Conservation (phyloP, 2,113 vertebrate species). For the Stigmatopora nigra region DNA sequence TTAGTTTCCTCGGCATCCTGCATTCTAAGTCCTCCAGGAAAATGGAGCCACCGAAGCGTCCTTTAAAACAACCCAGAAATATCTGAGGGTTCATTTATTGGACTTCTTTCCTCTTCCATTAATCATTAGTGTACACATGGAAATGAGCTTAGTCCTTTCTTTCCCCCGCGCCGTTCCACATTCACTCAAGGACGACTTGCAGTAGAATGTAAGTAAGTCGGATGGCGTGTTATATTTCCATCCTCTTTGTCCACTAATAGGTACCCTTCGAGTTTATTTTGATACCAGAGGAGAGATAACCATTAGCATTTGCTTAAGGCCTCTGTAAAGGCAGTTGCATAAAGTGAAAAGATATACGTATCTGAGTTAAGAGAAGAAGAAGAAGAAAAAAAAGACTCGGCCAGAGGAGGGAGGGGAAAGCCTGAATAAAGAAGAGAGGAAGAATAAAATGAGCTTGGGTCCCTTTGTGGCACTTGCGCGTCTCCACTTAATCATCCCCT, state of each 20-base stretch:
- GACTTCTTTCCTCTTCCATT: slow-evolving; percentile 27
- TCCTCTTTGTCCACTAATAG: slow-evolving; percentile 23
- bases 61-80: slow-evolving; percentile 24
- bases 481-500: slow-evolving; percentile 60
- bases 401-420: slow-evolving; percentile 23
- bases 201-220: slow-evolving; percentile 9
- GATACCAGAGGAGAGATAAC: not conserved
- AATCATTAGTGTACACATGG: slow-evolving; percentile 52
- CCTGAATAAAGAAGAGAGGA: slow-evolving; percentile 35
- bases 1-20: slow-evolving; percentile 27
- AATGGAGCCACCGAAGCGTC: slow-evolving; percentile 34
- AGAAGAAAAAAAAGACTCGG: slow-evolving; percentile 15
- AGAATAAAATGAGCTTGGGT: slow-evolving; percentile 59
- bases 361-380: slow-evolving; percentile 11
- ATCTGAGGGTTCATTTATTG: slow-evolving; percentile 27
- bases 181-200: slow-evolving; percentile 54
- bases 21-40: slow-evolving; percentile 30
- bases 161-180: slow-evolving; percentile 33
- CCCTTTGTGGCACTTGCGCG: slow-evolving; percentile 53
- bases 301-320: not conserved
- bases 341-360: not conserved
- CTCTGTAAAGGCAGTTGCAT: not conserved
- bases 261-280: slow-evolving; percentile 27
- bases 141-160: slow-evolving; percentile 48
- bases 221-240: slow-evolving; percentile 18